Base-by-base conservation (phyloP, 1,140 invertebrate genomes). In the Habropoda laboriosa region DNA sequence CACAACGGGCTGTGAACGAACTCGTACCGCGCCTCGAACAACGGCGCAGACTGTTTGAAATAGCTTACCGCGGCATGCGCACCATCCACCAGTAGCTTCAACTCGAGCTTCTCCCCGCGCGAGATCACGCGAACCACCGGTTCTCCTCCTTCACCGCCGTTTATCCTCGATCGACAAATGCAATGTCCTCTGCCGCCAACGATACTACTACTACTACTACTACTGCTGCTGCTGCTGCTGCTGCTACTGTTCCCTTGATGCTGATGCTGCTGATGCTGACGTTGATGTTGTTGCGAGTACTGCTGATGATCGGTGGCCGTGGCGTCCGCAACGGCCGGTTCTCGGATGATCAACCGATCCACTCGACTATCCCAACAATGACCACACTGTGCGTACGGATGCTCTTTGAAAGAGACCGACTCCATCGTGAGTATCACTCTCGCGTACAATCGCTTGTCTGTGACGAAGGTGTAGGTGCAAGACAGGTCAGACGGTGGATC, bases 1-100 rank as follows among this genome's bases (percentile, higher is more conserved):
- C 97, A 98, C 0, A 98, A 92, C 2, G 97, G 97, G 24, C 96
- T 96, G 81, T 98, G 97, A 8, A 97, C 96, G 88, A 98, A 98
- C 89, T 97, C 96, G 88, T 97, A 98, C 10, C 94, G 95, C 0
- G 97, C 97, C 91, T 97, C 95, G 88, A 98, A 98, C 1, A 98
- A 93, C 0, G 97, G 96, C 42, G 94, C 94, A 10, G 95, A 94
- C 82, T 97, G 96, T 90, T 98, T 98, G 92, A 98, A 98, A 89
- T 98, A 98, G 55, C 96, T 97, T 0, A 96, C 94, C 0, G 97
- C 96, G 0, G 97, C 96, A 82, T 97, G 96, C 42, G 95, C 95
- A 13, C 96, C 95, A 85, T 98, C 97, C 0, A 98, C 95, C 27
- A 96, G 95, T 71, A 98, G 93, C 88, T 96, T 96, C 12, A 98